Percentiles rank a stretch among this genome's conserved stretches.
These are phyloP conservation scores for Aporophyla lueneburgensis DNA, from an alignment of 2,888 invertebrate species.

Conservation along the genomic window DNA sequence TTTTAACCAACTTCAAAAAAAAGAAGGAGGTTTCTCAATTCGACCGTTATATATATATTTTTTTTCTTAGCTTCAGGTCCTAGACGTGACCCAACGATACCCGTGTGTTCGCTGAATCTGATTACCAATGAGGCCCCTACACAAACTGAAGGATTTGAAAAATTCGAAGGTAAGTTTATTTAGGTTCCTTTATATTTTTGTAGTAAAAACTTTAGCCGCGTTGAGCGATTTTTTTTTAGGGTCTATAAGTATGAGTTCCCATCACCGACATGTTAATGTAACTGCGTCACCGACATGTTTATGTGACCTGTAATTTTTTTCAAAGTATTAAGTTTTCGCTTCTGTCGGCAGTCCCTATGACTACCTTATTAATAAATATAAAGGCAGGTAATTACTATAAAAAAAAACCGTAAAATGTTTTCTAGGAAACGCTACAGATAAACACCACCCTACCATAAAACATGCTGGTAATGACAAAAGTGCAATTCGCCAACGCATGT, in stretches of 20 bases:
- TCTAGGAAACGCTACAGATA: no score
- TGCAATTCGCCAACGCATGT: not conserved
- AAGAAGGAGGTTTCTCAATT: no score
- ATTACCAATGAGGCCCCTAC: not conserved
- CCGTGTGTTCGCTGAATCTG: not conserved
- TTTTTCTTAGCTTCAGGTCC: not conserved
- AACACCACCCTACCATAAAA: not conserved
- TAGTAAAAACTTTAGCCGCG: no score
- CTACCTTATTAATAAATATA: not conserved
- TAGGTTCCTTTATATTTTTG: not conserved
- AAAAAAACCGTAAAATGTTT: not conserved
- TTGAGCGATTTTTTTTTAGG: no score
- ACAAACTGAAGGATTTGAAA: slow-evolving; percentile 29
- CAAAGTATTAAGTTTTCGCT: no score
- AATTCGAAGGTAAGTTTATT: slow-evolving; percentile 3
- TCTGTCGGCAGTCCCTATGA: no score
- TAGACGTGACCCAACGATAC: not conserved
- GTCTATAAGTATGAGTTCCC: no score
- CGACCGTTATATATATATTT: no score
- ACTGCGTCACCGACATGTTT: no score
- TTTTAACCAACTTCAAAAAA: no score
- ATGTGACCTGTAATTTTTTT: no score
- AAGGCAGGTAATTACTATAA: not conserved
- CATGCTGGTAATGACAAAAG: not conserved
- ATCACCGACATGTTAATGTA: no score